These are phyloP conservation scores for Henricia sp. DNA, from an alignment of 53 echinoderm and acorn worm genomes.

Conservation along the genomic window DNA sequence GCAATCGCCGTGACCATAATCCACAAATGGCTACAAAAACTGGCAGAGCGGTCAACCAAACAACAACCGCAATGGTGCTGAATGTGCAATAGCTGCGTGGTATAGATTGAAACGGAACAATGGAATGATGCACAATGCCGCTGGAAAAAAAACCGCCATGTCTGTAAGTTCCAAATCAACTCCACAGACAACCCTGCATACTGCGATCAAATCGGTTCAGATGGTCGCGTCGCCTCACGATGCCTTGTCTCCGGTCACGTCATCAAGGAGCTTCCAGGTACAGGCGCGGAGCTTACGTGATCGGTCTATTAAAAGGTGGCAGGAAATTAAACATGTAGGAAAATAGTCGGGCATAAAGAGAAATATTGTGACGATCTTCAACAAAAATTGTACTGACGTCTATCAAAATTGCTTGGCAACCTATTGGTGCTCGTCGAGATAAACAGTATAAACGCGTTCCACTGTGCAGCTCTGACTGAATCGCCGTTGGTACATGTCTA, in stretches of 20 bases:
- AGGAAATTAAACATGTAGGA: no score
- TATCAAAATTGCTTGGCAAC: no score
- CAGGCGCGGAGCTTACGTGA: no score
- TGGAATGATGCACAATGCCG: not conserved
- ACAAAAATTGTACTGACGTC: no score
- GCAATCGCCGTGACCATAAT: no score
- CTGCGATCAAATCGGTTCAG: not conserved
- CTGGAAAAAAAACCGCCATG: not conserved
- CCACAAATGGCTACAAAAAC: not conserved
- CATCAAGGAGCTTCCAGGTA: not conserved
- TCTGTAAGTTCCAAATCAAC: not conserved
- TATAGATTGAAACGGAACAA: not conserved
- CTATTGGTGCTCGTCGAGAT: no score
- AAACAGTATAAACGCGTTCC: no score
- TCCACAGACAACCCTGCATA: not conserved
- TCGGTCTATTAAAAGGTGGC: no score
- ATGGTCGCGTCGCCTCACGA: not conserved
- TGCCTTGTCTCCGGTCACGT: not conserved
- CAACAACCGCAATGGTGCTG: not conserved
- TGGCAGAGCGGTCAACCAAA: not conserved
- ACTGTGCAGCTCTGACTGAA: no score
- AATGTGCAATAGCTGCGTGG: not conserved
- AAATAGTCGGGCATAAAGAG: no score
- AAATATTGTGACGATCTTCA: no score
- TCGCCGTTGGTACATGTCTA: no score